These are phyloP conservation scores for Lasius fuliginosus DNA, from an alignment of 2,888 invertebrate genomes.

Conservation along the genomic window DNA sequence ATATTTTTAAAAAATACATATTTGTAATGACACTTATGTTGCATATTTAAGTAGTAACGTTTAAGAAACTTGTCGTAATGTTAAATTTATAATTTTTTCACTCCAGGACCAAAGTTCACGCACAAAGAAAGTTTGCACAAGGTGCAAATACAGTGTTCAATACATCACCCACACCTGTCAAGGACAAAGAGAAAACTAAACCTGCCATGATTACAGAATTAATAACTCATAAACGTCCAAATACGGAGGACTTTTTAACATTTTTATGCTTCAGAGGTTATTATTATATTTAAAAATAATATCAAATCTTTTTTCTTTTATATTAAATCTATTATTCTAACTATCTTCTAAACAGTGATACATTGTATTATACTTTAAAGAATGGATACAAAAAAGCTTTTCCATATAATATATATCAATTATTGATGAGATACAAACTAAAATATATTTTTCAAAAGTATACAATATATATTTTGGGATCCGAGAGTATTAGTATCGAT, in stretches of 20 bases:
- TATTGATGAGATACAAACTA: background rate
- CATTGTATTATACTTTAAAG: background rate
- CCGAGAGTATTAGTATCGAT: too few relatives aligned
- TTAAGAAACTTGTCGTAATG: conserved; percentile 48
- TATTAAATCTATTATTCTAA: conserved; percentile 13
- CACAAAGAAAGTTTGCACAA: conserved; percentile 95
- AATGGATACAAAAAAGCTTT: background rate
- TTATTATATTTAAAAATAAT: conserved; percentile 30
- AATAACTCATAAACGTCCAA: conserved; percentile 90
- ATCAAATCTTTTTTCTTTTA: conserved; percentile 1
- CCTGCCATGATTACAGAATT: conserved; percentile 88
- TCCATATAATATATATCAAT: background rate
- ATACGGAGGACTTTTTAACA: conserved; percentile 95
- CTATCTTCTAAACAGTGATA: background rate
- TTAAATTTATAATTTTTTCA: conserved; percentile 28
- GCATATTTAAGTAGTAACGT: background rate
- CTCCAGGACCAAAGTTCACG: conserved; percentile 92
- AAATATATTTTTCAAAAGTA: background rate
- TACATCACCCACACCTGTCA: conserved; percentile 88
- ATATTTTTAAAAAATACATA: background rate
- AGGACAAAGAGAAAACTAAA: conserved; percentile 88
- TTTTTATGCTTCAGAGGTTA: conserved; percentile 93
- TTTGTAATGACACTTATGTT: background rate
- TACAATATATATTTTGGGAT: background rate
- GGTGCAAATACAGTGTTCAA: conserved; percentile 89